Evolutionary conservation across 2,797 vertebrate genomes (phyloP).

Genomic region (Florisuga fusca): DNA sequence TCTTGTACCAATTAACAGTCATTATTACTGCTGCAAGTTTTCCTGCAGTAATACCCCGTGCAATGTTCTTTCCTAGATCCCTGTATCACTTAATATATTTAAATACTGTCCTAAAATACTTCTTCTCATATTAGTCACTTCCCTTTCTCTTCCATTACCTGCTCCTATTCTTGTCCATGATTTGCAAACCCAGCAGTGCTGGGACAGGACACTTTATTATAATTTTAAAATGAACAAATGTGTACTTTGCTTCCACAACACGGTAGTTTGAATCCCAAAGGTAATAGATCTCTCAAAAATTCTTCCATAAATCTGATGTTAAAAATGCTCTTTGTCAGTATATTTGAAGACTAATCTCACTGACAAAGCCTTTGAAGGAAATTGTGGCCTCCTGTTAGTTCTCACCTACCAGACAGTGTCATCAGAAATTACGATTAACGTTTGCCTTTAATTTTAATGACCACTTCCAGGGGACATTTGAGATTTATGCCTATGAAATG

Average conservation of each 20-base stretch:
- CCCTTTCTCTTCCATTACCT: neutral
- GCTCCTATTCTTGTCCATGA: neutral
- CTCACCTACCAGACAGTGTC: neutral
- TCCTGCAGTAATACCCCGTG: neutral
- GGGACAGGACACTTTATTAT: neutral
- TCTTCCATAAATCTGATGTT: neutral
- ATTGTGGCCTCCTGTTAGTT: neutral
- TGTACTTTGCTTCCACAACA: neutral
- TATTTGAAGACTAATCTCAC: neutral
- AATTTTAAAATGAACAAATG: neutral
- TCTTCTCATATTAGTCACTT: neutral
- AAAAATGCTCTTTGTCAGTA: neutral
- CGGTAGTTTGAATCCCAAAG: neutral
- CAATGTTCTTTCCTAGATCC: neutral
- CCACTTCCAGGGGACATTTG: neutral
- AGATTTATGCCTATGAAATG: neutral
- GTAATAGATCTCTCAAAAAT: neutral
- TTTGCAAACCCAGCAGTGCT: neutral
- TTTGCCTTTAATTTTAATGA: neutral
- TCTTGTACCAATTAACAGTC: neutral
- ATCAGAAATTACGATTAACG: neutral
- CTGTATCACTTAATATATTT: neutral
- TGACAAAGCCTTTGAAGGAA: neutral
- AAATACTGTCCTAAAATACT: neutral
- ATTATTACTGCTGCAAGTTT: neutral